Percentiles rank a stretch among this genome's conserved stretches.
These are phyloP conservation scores for Fulmarus glacialis DNA, from an alignment of 2,113 vertebrate species.

Conservation along the genomic window DNA sequence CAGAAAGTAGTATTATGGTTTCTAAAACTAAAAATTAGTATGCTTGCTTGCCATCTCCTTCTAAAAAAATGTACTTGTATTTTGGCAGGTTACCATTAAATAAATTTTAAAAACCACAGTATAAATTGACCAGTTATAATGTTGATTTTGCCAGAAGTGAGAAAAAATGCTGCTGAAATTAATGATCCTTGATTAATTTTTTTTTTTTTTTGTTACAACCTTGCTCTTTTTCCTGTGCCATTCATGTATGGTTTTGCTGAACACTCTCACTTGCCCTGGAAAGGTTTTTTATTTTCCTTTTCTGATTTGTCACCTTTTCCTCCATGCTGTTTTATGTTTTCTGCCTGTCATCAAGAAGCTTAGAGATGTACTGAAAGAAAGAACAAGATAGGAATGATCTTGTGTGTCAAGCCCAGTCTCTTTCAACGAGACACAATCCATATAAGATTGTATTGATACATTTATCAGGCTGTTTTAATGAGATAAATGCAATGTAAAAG, in stretches of 20 bases:
- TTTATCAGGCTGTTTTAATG: not conserved
- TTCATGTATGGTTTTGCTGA: not conserved
- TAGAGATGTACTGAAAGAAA: constrained; percentile 21
- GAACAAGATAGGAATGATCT: not conserved
- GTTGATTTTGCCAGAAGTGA: not conserved
- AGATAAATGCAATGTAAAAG: not conserved
- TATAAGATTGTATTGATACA: not conserved
- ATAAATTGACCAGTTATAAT: not conserved
- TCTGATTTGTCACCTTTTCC: not conserved
- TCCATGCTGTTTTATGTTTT: not conserved
- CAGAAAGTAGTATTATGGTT: not conserved
- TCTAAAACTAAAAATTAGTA: not conserved
- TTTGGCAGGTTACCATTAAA: not conserved
- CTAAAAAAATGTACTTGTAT: not conserved
- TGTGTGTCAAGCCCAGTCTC: not conserved
- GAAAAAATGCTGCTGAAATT: not conserved
- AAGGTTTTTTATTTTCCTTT: not conserved
- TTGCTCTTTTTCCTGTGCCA: not conserved
- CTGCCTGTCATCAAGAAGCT: constrained; percentile 11
- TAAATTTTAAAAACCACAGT: not conserved
- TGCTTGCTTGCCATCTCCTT: not conserved
- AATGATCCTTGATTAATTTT: not conserved
- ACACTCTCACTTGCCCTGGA: not conserved
- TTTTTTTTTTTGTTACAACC: not conserved
- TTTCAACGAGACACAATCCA: not conserved